Percentiles rank a stretch among this genome's conserved stretches.
Evolutionary conservation across 2,888 invertebrate species (phyloP).

Genomic region (Rhamphomyia laevipes): DNA sequence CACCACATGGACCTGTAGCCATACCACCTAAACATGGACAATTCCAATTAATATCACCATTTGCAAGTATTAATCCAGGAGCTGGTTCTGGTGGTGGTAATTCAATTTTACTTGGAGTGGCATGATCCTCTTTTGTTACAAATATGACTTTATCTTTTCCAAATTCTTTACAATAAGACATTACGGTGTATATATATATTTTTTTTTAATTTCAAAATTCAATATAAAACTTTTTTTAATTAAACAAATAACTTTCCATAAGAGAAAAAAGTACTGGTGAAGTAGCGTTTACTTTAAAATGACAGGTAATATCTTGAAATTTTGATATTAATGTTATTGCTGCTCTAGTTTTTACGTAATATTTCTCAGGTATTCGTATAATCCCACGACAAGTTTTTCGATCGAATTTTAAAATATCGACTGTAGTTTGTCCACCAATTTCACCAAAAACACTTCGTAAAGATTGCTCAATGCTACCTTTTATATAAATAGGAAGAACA

Average conservation of each 20-base stretch:
- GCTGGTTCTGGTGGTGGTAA: slow-evolving; percentile 62
- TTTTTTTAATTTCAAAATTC: slow-evolving; percentile 18
- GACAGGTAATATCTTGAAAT: slow-evolving; percentile 40
- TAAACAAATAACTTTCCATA: slow-evolving; percentile 16
- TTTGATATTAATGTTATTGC: slow-evolving; percentile 44
- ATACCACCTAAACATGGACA: slow-evolving; percentile 96
- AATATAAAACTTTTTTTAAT: slow-evolving; percentile 9
- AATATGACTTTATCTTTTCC: slow-evolving; percentile 78
- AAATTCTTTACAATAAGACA: slow-evolving; percentile 41
- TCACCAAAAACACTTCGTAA: slow-evolving; percentile 46
- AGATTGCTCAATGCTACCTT: slow-evolving; percentile 44
- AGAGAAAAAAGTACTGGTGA: slow-evolving; percentile 38
- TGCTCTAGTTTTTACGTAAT: slow-evolving; percentile 45
- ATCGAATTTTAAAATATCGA: slow-evolving; percentile 49
- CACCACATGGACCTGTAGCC: slow-evolving; percentile 92
- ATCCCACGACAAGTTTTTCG: slow-evolving; percentile 38
- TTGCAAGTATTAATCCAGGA: slow-evolving; percentile 68
- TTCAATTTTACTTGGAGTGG: slow-evolving; percentile 54
- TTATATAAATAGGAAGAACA: slow-evolving; percentile 42
- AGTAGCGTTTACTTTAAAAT: slow-evolving; percentile 43
- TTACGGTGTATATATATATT: too few relatives aligned
- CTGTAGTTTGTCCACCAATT: slow-evolving; percentile 40
- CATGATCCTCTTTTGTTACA: slow-evolving; percentile 67
- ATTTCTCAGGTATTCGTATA: slow-evolving; percentile 42
- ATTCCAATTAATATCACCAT: slow-evolving; percentile 91